These are phyloP conservation scores for Aporophyla nigra DNA, from an alignment of 2,888 invertebrate species.

Conservation along the genomic window DNA sequence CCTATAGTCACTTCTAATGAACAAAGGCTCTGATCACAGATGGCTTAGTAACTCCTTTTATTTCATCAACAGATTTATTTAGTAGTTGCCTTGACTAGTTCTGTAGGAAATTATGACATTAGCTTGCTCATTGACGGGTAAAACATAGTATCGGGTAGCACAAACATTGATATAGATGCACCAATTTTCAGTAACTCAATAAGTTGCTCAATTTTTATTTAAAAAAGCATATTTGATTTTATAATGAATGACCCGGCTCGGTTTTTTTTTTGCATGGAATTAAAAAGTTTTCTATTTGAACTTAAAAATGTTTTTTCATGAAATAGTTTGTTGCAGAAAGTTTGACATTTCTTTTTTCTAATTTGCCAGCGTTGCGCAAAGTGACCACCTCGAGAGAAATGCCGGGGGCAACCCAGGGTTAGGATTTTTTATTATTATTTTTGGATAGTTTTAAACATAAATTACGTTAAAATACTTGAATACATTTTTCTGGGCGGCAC, in stretches of 20 bases:
- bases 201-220: background rate
- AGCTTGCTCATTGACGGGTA: background rate
- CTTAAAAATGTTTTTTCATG: slow-evolving; percentile 42
- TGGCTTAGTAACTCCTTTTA: background rate
- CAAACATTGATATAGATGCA: background rate
- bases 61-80: background rate
- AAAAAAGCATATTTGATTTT: background rate
- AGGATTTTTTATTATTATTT: slow-evolving; percentile 55
- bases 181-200: background rate
- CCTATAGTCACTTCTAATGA: background rate
- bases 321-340: slow-evolving; percentile 58
- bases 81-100: background rate
- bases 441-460: slow-evolving; percentile 30
- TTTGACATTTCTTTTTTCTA: slow-evolving; percentile 55
- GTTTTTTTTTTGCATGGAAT: slow-evolving; percentile 35
- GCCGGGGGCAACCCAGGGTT: slow-evolving; percentile 61
- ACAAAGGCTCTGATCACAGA: background rate
- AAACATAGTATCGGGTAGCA: background rate
- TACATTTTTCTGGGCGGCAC: background rate
- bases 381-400: slow-evolving; percentile 65
- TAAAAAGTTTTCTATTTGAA: background rate
- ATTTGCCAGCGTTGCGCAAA: slow-evolving; percentile 62
- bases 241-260: background rate
- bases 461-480: background rate
- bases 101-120: slow-evolving; percentile 4